These are phyloP conservation scores for Cardinalis cardinalis DNA, from an alignment of 2,113 vertebrate genomes.

Conservation along the genomic window DNA sequence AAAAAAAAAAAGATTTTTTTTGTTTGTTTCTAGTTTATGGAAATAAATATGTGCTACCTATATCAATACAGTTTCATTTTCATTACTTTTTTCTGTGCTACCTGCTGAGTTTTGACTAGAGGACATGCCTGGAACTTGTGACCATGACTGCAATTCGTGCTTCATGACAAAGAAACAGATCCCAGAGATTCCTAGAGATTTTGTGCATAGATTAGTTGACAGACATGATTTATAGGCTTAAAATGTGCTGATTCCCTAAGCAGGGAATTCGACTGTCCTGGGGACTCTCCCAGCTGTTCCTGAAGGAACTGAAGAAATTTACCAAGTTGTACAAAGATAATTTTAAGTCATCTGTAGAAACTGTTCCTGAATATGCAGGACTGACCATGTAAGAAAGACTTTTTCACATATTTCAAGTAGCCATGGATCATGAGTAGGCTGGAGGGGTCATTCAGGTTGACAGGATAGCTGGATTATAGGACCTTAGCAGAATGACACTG, in stretches of 20 bases:
- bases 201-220: background rate
- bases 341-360: background rate
- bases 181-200: background rate
- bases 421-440: background rate
- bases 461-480: background rate
- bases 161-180: background rate
- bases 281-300: background rate
- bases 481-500: background rate
- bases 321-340: background rate
- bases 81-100: background rate
- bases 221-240: background rate
- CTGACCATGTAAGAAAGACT: background rate
- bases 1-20: background rate
- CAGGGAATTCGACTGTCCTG: background rate
- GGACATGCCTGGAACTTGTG: background rate
- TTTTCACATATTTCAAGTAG: background rate
- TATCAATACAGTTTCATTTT: background rate
- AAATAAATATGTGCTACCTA: background rate
- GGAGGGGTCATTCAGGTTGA: background rate
- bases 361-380: background rate
- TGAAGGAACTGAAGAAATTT: background rate
- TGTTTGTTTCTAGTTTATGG: background rate
- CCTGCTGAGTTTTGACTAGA: background rate
- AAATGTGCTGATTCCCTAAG: background rate
- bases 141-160: background rate